Evolutionary conservation across 2,888 invertebrate genomes (phyloP).

Genomic region (Glyphotaelius pellucidus): DNA sequence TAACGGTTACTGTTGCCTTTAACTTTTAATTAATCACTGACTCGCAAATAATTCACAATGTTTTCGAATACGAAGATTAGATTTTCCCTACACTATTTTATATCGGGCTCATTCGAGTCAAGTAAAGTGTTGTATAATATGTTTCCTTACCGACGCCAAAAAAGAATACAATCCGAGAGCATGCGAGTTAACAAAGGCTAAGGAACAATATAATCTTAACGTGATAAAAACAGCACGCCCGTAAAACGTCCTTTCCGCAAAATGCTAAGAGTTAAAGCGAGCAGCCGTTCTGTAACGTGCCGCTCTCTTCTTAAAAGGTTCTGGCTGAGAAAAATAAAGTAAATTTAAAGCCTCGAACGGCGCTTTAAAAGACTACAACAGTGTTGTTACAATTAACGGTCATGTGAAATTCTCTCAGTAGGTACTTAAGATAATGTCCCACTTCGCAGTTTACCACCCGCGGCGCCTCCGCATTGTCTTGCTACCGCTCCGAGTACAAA

Average conservation of each 20-base stretch:
- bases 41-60: no score
- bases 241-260: conserved; percentile 26
- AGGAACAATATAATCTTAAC: conserved; percentile 3
- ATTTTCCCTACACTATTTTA: background rate
- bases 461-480: conserved; percentile 47
- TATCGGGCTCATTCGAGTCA: background rate
- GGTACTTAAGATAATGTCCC: conserved; percentile 56
- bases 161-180: background rate
- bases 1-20: no score
- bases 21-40: no score
- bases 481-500: conserved; percentile 38
- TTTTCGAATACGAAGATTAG: background rate
- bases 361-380: conserved; percentile 63
- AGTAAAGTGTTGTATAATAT: background rate
- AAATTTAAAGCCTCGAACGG: conserved; percentile 58
- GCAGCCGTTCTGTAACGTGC: conserved; percentile 33
- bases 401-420: conserved; percentile 53
- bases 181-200: background rate
- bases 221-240: background rate
- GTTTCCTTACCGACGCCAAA: background rate
- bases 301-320: conserved; percentile 49
- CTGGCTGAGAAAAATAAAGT: conserved; percentile 53
- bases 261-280: conserved; percentile 33
- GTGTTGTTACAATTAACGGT: conserved; percentile 64
- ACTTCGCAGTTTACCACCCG: conserved; percentile 41